Percentiles rank a stretch among this genome's conserved stretches.
phyloP scores from a whole-genome alignment of 37 sponge, comb jelly and placozoan species.

The Hexactinellida sp. region DNA sequence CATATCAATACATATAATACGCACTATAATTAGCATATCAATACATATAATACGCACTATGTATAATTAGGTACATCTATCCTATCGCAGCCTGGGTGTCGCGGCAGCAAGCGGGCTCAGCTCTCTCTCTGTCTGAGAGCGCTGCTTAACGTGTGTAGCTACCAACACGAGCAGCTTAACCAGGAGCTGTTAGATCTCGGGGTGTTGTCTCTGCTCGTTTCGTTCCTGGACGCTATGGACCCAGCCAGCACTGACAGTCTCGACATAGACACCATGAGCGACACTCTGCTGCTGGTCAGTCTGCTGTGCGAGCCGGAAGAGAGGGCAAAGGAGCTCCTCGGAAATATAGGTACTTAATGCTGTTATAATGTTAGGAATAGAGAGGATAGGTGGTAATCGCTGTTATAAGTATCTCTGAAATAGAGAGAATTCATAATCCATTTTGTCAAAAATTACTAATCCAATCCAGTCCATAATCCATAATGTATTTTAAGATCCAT shows the following conservation, averaged over 20 bases:
- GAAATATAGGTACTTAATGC: conserved; percentile 9
- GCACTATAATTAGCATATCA: too few species aligned
- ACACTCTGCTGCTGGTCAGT: neutral
- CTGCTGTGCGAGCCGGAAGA: neutral
- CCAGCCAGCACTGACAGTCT: neutral
- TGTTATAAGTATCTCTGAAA: too few species aligned
- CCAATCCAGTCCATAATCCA: too few species aligned
- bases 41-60: too few species aligned
- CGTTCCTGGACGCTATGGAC: neutral
- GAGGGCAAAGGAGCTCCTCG: neutral
- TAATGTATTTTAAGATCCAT: too few species aligned
- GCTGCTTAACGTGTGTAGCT: conserved; percentile 60
- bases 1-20: too few species aligned
- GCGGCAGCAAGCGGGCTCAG: conserved; percentile 64
- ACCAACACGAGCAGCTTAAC: conserved; percentile 38
- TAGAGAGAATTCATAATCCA: too few species aligned
- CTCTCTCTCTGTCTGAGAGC: conserved; percentile 59
- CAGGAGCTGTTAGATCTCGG: conserved; percentile 92
- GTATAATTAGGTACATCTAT: neutral
- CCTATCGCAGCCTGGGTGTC: conserved; percentile 35
- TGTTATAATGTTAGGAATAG: too few species aligned
- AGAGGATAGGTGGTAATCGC: too few species aligned
- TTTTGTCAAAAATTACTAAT: too few species aligned
- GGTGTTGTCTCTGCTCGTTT: conserved; percentile 47
- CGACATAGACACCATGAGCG: neutral